phyloP scores from a whole-genome alignment of 2,888 invertebrate genomes.

The Pyrrhia umbra region DNA sequence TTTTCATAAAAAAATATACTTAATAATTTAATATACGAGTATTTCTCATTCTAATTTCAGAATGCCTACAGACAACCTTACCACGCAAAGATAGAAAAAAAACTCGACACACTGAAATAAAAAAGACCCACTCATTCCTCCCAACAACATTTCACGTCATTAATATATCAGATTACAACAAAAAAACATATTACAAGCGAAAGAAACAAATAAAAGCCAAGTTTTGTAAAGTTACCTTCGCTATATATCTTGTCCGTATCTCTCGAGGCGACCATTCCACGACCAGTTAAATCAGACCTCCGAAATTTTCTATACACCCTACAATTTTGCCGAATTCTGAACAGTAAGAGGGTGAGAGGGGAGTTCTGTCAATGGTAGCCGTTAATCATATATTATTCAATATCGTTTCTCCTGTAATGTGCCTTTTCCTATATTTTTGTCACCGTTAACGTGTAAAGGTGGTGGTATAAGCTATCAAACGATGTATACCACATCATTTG shows the following conservation, averaged over 20 bases:
- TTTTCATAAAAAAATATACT: neutral
- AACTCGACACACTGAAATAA: constrained; percentile 4
- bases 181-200: constrained; percentile 51
- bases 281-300: constrained; percentile 45
- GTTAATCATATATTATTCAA: constrained; percentile 64
- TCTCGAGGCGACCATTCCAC: constrained; percentile 20
- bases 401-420: constrained; percentile 50
- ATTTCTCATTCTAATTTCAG: neutral
- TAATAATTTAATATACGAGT: too few relatives aligned
- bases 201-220: constrained; percentile 60
- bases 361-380: constrained; percentile 37
- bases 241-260: constrained; percentile 36
- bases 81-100: neutral
- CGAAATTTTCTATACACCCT: constrained; percentile 12
- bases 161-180: constrained; percentile 56
- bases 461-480: constrained; percentile 23
- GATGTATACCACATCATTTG: constrained; percentile 22
- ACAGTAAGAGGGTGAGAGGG: neutral
- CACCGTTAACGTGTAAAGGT: constrained; percentile 43
- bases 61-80: neutral
- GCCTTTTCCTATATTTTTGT: constrained; percentile 49
- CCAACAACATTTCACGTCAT: constrained; percentile 23
- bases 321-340: neutral
- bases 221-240: constrained; percentile 51
- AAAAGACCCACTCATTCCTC: constrained; percentile 5